Conservation (phyloP, 53 echinoderm and acorn worm genomes). For the Paelopatides confundens region DNA sequence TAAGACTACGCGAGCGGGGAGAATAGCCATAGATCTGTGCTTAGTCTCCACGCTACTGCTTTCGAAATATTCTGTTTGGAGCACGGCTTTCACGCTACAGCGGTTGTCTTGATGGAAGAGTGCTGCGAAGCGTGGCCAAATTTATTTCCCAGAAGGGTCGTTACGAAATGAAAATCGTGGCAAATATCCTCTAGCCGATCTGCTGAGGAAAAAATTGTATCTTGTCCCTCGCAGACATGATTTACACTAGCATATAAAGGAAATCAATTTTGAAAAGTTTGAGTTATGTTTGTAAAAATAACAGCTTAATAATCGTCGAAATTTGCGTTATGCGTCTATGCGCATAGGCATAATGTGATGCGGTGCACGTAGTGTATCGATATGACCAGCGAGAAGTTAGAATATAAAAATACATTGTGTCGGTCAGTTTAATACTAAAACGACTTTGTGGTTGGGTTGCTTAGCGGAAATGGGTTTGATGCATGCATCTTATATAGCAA, state of each 20-base stretch:
- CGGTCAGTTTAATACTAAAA: slow-evolving; percentile 14
- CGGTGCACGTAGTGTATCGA: neutral
- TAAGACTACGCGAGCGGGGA: slow-evolving; percentile 39
- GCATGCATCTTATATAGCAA: neutral
- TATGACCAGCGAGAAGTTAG: neutral
- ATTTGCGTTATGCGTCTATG: slow-evolving; percentile 45
- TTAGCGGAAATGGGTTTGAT: slow-evolving; percentile 1
- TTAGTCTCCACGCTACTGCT: slow-evolving; percentile 27
- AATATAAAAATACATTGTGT: slow-evolving; percentile 7
- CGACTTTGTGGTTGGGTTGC: neutral
- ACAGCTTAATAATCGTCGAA: slow-evolving; percentile 47
- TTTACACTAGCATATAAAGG: slow-evolving; percentile 21
- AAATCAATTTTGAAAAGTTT: slow-evolving; percentile 41
- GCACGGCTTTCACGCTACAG: slow-evolving; percentile 46
- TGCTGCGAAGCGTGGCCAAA: slow-evolving; percentile 33
- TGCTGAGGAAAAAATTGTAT: neutral
- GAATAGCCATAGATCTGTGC: slow-evolving; percentile 27
- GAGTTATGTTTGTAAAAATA: slow-evolving; percentile 49
- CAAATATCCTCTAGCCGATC: slow-evolving; percentile 24
- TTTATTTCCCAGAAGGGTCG: slow-evolving; percentile 49
- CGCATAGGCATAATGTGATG: slow-evolving; percentile 18
- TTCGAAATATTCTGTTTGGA: slow-evolving; percentile 30
- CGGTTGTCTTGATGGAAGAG: slow-evolving; percentile 33
- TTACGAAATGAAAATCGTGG: slow-evolving; percentile 40
- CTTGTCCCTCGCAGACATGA: slow-evolving; percentile 13